Base-by-base conservation (phyloP, 1,140 invertebrate genomes). In the Propsilocerus akamusi region DNA sequence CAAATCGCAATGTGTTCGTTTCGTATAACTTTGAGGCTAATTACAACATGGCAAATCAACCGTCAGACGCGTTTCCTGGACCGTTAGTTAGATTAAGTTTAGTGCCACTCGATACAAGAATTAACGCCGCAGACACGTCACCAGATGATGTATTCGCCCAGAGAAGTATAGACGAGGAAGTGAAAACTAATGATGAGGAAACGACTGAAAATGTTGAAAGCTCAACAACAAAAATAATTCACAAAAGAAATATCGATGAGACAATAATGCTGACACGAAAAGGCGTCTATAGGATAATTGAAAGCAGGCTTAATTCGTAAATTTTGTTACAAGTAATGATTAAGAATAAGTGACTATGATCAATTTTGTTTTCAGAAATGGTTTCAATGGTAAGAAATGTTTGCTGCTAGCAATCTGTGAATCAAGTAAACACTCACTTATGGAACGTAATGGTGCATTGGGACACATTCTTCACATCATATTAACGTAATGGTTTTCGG, bases 11-110 rank as follows among this genome's bases (percentile, higher is more conserved):
- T 55, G 73, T 82, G 7, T 81, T 80, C 52, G 65, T 83, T 32
- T 81, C 81, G 0, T 82, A 80, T 54, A 83, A 83, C 59, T 81
- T 84, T 58, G 83, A 85, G 58, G 76, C 77, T 0, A 81, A 76
- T 60, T 84, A 83, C 65, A 61, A 57, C 28, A 59, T 81, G 8
- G 61, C 63, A 1, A 53, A 57, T 10, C 61, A 64, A 46, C 54
- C 59, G 12, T 58, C 60, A 0, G 58, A 58, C n/a, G 55, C 61
- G 26, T 5, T 49, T 22, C 48, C 48, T 25, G 48, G 48, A 17
- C 48, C 48, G 3, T 30, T 26, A 17, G 8, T 20, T 17, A 30
- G 53, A 62, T 26, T 12, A 25, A 26, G 12, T 17, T 24, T 47
- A 7, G 24, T 25, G n/a, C 25, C 46, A 25, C 23, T 25, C 6